Conservation (phyloP, 2,888 invertebrate genomes). For the Agrilus cyanescens region DNA sequence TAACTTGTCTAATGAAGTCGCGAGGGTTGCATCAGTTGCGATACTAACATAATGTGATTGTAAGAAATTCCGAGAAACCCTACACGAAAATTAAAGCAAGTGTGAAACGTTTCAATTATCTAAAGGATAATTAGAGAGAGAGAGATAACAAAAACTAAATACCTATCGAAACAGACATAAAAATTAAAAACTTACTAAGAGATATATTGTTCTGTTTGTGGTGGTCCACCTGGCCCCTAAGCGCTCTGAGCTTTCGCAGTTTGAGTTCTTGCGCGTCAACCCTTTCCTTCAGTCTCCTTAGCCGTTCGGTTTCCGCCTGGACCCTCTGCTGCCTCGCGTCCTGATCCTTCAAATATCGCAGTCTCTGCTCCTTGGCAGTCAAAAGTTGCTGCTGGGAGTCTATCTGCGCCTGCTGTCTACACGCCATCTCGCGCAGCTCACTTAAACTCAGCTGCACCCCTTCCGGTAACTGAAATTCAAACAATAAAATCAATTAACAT, state of each 20-base stretch:
- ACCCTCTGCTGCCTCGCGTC: conserved; percentile 67
- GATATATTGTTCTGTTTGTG: conserved; percentile 85
- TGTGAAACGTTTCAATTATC: no score
- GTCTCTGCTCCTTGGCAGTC: conserved; percentile 84
- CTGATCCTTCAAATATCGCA: conserved; percentile 89
- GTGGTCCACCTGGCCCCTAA: conserved; percentile 88
- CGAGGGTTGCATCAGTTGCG: no score
- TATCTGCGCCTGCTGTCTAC: conserved; percentile 95
- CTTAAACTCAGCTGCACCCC: conserved; percentile 84
- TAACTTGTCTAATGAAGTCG: no score
- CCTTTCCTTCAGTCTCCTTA: conserved; percentile 77
- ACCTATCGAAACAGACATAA: no score
- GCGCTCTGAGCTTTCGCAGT: conserved; percentile 77
- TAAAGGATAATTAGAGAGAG: no score
- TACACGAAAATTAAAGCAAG: no score
- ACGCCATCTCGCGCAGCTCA: conserved; percentile 96
- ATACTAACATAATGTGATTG: no score
- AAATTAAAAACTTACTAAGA: conserved; percentile 59
- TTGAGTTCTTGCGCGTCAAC: conserved; percentile 93
- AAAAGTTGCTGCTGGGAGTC: conserved; percentile 88
- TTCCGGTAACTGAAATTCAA: conserved; percentile 68
- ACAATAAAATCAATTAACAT: conserved; percentile 11
- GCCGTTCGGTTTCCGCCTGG: conserved; percentile 78
- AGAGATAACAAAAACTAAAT: no score
- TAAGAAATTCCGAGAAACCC: no score